Evolutionary conservation across 2,888 invertebrate genomes (phyloP), one percentile per base, ranked within the genome.

Genomic region (Choristoneura rosaceana): DNA sequence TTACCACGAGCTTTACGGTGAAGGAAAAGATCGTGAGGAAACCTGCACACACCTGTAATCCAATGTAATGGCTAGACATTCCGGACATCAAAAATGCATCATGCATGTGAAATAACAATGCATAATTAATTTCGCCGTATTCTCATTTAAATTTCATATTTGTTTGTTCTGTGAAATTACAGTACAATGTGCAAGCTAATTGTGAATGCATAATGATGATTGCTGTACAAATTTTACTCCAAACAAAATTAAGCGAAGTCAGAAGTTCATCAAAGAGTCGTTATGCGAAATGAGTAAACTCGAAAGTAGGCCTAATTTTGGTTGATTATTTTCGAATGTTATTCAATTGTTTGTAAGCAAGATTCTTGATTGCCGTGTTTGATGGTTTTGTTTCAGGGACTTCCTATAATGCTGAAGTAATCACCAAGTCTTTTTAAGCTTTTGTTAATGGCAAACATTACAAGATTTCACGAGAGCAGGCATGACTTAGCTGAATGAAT

Each of bases 241-340:
- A 63, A 63, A 70, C 38, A 47, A 17, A 70, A 70, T 64, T 63
- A 45, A 62, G 34, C 55, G 15, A 34, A 58, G 58, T 70, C 70
- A 58, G 63, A 58, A 70, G 45, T 70, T 70, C 63, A 70, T 70
- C 70, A 70, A 70, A 70, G 63, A 64, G 58, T 70, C 70, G 70
- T 64, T 70, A 70, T 38, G 63, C 38, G 47, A 59, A 70, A 70
- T 70, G 58, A 59, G 63, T 47, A 47, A 70, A 70, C 58, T 70
- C 59, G 45, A 59, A 70, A 70, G 43, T 69, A 17, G 12, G 62
- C 47, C 63, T 47, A 64, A 64, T 63, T 70, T 47, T 34, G 58
- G 45, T 58, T 47, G 58, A 47, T 25, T 64, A 63, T 70, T 59
- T 34, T 34, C 34, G 58, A 47, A 34, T 12, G 38, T 25, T 25